phyloP scores from a whole-genome alignment of 2,113 vertebrate species.

The Anser brachyrhynchus region DNA sequence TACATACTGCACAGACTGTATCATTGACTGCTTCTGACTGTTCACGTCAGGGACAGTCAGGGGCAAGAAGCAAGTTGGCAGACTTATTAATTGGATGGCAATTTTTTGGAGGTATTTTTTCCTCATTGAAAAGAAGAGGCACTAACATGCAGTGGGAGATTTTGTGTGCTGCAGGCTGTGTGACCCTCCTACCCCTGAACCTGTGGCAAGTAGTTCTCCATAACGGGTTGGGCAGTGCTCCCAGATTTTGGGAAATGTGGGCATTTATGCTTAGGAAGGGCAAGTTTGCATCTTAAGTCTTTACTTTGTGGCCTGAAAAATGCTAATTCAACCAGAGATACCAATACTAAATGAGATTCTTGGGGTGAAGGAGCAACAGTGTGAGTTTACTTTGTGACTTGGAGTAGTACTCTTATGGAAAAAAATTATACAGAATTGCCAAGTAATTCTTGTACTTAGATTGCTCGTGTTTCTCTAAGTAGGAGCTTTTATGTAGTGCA shows the following conservation, averaged over 20 bases:
- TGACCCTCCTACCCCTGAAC: background rate
- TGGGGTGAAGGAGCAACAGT: background rate
- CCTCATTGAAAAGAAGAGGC: background rate
- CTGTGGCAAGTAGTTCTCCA: background rate
- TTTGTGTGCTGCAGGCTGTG: background rate
- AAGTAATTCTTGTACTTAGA: background rate
- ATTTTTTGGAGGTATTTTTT: background rate
- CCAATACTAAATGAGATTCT: background rate
- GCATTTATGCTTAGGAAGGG: background rate
- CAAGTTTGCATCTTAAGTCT: background rate
- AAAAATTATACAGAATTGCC: background rate
- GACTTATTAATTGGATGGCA: background rate
- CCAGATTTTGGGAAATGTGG: background rate
- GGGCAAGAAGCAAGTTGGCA: background rate
- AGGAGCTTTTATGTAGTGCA: background rate
- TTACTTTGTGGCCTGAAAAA: background rate
- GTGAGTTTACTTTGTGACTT: background rate
- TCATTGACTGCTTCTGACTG: background rate
- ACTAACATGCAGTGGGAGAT: background rate
- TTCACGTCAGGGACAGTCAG: background rate
- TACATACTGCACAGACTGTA: background rate
- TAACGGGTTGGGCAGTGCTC: background rate
- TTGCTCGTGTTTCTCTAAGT: too few species aligned
- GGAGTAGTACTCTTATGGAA: background rate
- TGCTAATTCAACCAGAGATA: background rate